Conservation (phyloP, 2,797 vertebrate species). For the Phrynocephalus guinanensis region DNA sequence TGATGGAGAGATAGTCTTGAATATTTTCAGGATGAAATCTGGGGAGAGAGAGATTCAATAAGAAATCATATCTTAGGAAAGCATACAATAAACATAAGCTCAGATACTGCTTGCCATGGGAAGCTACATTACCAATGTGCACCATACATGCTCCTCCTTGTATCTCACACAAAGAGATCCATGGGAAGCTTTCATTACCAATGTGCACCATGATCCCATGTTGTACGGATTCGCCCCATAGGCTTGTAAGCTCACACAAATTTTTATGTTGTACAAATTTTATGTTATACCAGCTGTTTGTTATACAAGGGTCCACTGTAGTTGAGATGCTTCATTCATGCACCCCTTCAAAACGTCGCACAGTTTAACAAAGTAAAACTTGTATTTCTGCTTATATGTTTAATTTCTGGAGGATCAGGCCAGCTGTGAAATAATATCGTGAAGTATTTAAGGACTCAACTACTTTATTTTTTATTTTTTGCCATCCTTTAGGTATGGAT, state of each 20-base stretch:
- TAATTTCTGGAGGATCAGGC: neutral
- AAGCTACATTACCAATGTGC: neutral
- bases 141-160: neutral
- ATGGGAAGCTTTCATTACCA: too few species aligned
- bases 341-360: neutral
- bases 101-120: neutral
- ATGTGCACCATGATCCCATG: too few species aligned
- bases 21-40: conserved; percentile 96
- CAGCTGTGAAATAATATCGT: neutral
- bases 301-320: too few species aligned
- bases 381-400: neutral
- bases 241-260: too few species aligned
- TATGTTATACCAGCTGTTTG: too few species aligned
- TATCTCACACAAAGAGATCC: neutral
- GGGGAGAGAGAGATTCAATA: conserved; percentile 40
- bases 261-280: too few species aligned
- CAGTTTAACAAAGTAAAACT: neutral
- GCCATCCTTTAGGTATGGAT: too few species aligned
- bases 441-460: too few species aligned
- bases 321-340: neutral
- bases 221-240: too few species aligned
- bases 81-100: neutral
- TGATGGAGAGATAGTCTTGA: conserved; percentile 92
- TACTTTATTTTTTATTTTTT: too few species aligned
- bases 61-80: neutral